Conservation (phyloP, 1,140 invertebrate genomes). For the Lutraria rhynchaena region DNA sequence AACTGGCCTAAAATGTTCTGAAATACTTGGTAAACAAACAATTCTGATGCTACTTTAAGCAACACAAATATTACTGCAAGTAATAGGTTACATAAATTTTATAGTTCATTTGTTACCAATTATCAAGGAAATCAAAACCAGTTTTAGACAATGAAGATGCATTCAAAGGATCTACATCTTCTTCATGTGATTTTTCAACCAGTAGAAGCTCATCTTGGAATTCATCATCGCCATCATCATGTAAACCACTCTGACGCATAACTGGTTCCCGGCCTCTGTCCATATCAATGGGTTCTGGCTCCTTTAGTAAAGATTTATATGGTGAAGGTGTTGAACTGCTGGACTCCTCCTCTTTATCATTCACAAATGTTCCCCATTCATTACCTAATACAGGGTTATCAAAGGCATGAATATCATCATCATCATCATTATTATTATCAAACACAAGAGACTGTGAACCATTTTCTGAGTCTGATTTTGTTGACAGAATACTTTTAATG, state of each 20-base stretch:
- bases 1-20: too few relatives aligned
- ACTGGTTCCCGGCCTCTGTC: slow-evolving; percentile 38
- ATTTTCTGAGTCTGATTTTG: slow-evolving; percentile 15
- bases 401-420: slow-evolving; percentile 46
- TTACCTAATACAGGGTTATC: slow-evolving; percentile 43
- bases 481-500: slow-evolving; percentile 27
- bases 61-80: too few relatives aligned
- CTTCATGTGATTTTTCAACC: not conserved
- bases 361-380: slow-evolving; percentile 49
- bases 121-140: slow-evolving; percentile 56
- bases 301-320: slow-evolving; percentile 40
- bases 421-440: slow-evolving; percentile 5
- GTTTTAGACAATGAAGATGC: slow-evolving; percentile 42
- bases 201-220: slow-evolving; percentile 16
- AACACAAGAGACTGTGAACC: slow-evolving; percentile 27
- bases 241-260: not conserved
- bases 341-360: slow-evolving; percentile 26
- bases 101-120: slow-evolving; percentile 56
- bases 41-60: too few relatives aligned
- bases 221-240: not conserved
- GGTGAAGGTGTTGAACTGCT: slow-evolving; percentile 46
- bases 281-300: slow-evolving; percentile 40
- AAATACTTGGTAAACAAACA: too few relatives aligned
- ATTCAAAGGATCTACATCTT: slow-evolving; percentile 11
- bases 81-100: too few relatives aligned